These are phyloP conservation scores for Cynopterus sphinx DNA, from an alignment of 2,797 vertebrate species.

Conservation along the genomic window DNA sequence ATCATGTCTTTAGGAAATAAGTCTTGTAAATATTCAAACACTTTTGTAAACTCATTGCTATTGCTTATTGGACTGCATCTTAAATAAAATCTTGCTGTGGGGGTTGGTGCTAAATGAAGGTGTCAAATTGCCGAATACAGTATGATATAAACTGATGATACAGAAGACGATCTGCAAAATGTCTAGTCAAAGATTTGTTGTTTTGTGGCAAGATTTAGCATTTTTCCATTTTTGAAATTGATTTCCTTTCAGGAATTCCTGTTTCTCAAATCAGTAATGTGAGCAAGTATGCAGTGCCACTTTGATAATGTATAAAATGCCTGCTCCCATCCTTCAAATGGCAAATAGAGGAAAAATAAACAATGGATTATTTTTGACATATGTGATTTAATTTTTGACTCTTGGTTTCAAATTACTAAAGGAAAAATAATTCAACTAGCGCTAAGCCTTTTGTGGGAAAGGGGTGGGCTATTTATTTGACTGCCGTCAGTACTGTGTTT, in stretches of 20 bases:
- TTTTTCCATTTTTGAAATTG: slow-evolving; percentile 55
- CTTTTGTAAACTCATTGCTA: neutral
- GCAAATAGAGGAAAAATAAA: slow-evolving; percentile 31
- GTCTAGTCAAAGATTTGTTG: slow-evolving; percentile 40
- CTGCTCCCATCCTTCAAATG: slow-evolving; percentile 45
- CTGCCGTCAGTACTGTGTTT: neutral
- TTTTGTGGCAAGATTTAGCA: slow-evolving; percentile 54
- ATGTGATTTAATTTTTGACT: slow-evolving; percentile 51
- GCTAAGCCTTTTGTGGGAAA: neutral
- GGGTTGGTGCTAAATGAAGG: neutral
- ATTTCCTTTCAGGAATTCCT: slow-evolving; percentile 73
- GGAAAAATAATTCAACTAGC: neutral
- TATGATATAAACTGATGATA: slow-evolving; percentile 49
- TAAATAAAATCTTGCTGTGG: neutral
- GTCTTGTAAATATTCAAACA: neutral
- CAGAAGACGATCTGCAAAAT: slow-evolving; percentile 28
- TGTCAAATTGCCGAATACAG: neutral
- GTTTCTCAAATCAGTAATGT: slow-evolving; percentile 66
- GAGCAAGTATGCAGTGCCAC: slow-evolving; percentile 33
- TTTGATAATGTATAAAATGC: slow-evolving; percentile 62
- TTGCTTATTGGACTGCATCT: neutral
- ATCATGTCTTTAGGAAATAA: neutral
- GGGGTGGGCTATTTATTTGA: neutral
- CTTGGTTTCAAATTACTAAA: neutral
- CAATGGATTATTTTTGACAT: slow-evolving; percentile 49